Base-by-base conservation (phyloP, 53 echinoderm and acorn worm species). In the Echinometra lucunter region DNA sequence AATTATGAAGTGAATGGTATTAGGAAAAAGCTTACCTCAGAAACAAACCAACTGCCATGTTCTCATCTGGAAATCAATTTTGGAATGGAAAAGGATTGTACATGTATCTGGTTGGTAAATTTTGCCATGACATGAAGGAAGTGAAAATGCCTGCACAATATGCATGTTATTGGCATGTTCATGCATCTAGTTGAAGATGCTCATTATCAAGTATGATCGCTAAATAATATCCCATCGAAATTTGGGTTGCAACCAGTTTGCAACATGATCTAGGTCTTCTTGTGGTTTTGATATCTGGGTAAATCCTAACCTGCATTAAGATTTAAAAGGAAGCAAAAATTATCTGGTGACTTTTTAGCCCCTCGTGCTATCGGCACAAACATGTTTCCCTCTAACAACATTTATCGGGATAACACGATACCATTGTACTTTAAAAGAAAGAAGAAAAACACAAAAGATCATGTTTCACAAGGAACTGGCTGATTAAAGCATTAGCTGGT, bases 401-500 rank as follows among this genome's bases (percentile, higher is more conserved):
- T 69, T 91, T 11, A 69, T 91, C n/a, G 28, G 35, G 91, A 44
- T 69, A 91, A 89, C 67, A 66, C 58, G 91, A 91, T 67, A 91
- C 91, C 69, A 67, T 67, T 69, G 91, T 67, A 91, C 91, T 91
- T 91, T 91, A 6, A 58, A 1, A 19, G 70, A 69, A 10, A 42
- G 28, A 91, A 89, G 47, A 91, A 69, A 40, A 57, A 28, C 27
- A 42, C 17, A 6, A 91, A 63, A 91, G 66, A 91, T 91, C 69
- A 28, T 45, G 28, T 91, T 91, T 21, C 91, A 45, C 45, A 69
- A 91, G 91, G 91, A 91, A 91, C 69, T 91, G 19, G 91, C 91
- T 91, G 91, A 91, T 91, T 91, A 91, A 45, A 66, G 70, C 45
- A 91, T 91, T 91, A 91, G 40, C 67, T 23, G 91, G 66, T 66